Evolutionary conservation across 1,140 invertebrate genomes (phyloP).

Genomic region (Diabrotica virgifera): DNA sequence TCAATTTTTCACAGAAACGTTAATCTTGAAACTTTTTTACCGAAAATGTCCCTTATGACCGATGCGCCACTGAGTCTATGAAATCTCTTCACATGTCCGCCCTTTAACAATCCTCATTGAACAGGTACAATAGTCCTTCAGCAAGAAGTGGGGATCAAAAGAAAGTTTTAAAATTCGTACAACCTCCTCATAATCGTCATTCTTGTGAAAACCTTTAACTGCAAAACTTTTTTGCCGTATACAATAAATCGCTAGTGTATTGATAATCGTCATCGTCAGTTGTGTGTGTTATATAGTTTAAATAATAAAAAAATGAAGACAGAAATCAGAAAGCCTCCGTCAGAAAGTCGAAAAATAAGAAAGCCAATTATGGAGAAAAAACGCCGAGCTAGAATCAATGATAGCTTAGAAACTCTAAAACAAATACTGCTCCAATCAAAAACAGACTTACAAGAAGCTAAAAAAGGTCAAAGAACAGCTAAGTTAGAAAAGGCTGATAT

Average conservation of each 20-base stretch:
- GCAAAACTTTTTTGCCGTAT: slow-evolving; percentile 6
- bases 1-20: no score
- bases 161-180: slow-evolving; percentile 24
- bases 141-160: slow-evolving; percentile 15
- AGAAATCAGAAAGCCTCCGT: slow-evolving; percentile 17
- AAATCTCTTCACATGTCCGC: not conserved
- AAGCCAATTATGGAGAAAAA: slow-evolving; percentile 72
- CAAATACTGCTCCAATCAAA: slow-evolving; percentile 57
- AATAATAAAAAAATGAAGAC: slow-evolving; percentile 25
- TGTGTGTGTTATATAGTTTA: no score
- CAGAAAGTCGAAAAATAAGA: slow-evolving; percentile 48
- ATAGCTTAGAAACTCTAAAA: slow-evolving; percentile 62
- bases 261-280: not conserved
- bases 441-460: slow-evolving; percentile 36
- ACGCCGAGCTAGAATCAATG: slow-evolving; percentile 65
- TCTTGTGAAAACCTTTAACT: slow-evolving; percentile 9
- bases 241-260: not conserved
- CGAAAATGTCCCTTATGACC: no score
- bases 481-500: slow-evolving; percentile 69
- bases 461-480: slow-evolving; percentile 48
- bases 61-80: not conserved
- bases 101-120: slow-evolving; percentile 16
- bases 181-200: slow-evolving; percentile 19
- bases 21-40: no score
- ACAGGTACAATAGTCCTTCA: slow-evolving; percentile 15